These are phyloP conservation scores for Bicyclus anynana DNA, from an alignment of 1,140 invertebrate genomes.

Conservation along the genomic window DNA sequence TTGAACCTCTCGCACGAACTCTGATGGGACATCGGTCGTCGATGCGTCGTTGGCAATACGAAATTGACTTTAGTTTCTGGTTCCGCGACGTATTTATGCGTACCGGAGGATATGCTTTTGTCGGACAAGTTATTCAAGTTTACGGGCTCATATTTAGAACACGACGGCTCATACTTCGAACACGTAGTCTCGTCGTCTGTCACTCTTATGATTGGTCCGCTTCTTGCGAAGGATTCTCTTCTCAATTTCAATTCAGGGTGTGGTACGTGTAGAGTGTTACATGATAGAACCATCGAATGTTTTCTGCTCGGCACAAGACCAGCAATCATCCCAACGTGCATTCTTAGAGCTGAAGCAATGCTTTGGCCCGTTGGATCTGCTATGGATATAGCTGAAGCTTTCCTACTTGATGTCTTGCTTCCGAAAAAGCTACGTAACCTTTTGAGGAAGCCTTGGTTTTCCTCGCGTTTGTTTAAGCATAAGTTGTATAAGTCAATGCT, in stretches of 20 bases:
- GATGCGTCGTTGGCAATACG: slow-evolving; percentile 77
- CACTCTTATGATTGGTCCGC: slow-evolving; percentile 74
- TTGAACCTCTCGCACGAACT: slow-evolving; percentile 76
- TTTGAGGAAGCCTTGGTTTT: slow-evolving; percentile 76
- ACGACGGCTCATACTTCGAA: background rate
- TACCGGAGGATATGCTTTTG: slow-evolving; percentile 33
- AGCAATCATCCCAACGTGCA: slow-evolving; percentile 84
- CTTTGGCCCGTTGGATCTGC: slow-evolving; percentile 78
- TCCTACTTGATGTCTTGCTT: slow-evolving; percentile 79
- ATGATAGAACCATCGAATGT: slow-evolving; percentile 77
- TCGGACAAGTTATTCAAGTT: slow-evolving; percentile 64
- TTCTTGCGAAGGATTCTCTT: slow-evolving; percentile 77
- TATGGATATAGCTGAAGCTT: slow-evolving; percentile 81
- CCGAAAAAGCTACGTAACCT: slow-evolving; percentile 78
- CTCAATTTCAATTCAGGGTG: slow-evolving; percentile 64
- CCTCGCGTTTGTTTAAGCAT: slow-evolving; percentile 77
- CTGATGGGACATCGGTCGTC: slow-evolving; percentile 70
- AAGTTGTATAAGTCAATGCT: slow-evolving; percentile 78
- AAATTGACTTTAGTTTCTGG: slow-evolving; percentile 82
- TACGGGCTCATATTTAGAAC: slow-evolving; percentile 44
- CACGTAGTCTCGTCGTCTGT: slow-evolving; percentile 65
- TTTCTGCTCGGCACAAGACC: slow-evolving; percentile 81
- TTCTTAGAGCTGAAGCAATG: slow-evolving; percentile 82
- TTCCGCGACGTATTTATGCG: slow-evolving; percentile 65
- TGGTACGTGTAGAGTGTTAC: slow-evolving; percentile 78